phyloP scores from a whole-genome alignment of 2,797 vertebrate genomes.

The Notolabrus celidotus region DNA sequence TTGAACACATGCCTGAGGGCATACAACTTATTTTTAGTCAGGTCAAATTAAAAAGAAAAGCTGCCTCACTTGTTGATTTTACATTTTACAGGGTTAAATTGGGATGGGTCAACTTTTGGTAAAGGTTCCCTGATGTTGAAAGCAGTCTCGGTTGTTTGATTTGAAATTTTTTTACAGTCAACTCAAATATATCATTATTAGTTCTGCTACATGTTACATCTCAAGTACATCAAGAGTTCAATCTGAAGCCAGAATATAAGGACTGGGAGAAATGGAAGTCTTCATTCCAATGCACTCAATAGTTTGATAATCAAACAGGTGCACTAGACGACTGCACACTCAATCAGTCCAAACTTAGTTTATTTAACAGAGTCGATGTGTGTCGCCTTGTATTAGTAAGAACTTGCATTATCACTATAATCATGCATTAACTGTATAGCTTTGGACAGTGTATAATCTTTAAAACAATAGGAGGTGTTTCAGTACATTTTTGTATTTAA shows the following conservation, averaged over 20 bases:
- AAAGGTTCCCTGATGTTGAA: neutral
- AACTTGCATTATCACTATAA: neutral
- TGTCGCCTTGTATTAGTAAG: neutral
- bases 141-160: neutral
- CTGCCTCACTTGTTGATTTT: neutral
- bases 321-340: neutral
- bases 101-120: neutral
- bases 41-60: neutral
- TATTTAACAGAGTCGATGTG: neutral
- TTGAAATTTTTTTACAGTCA: neutral
- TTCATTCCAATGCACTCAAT: neutral
- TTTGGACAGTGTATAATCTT: neutral
- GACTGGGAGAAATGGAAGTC: neutral
- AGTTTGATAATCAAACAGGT: slow-evolving; percentile 1
- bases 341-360: neutral
- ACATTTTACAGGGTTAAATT: neutral
- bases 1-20: neutral
- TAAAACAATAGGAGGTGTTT: neutral
- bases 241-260: neutral
- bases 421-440: neutral
- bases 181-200: neutral
- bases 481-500: neutral
- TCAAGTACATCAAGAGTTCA: neutral
- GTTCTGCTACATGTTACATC: neutral
- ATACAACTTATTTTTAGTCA: neutral